phyloP scores from a whole-genome alignment of 1,140 invertebrate species.

The Berghia stephanieae region DNA sequence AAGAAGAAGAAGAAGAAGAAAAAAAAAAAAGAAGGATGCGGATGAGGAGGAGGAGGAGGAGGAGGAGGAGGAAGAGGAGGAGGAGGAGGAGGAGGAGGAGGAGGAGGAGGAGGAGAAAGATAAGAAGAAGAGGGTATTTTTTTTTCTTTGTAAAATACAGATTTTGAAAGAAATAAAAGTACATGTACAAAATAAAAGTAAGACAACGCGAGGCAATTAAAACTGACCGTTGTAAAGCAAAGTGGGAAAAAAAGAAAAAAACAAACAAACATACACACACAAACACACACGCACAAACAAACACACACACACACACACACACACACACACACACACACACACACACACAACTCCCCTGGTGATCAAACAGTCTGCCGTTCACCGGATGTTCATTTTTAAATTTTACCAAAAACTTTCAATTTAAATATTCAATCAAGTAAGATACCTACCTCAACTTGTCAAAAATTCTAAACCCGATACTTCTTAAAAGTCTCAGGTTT shows the following conservation, averaged over 20 bases:
- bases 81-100: not conserved
- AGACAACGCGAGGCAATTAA: no score
- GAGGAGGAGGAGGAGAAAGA: no score
- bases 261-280: not conserved
- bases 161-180: not conserved
- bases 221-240: no score
- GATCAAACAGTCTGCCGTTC: no score
- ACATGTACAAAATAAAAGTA: not conserved
- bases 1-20: not conserved
- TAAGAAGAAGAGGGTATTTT: not conserved
- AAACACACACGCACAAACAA: not conserved
- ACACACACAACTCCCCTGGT: no score
- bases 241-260: not conserved
- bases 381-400: no score
- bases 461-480: no score
- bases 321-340: slow-evolving; percentile 16
- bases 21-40: not conserved
- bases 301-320: slow-evolving; percentile 12
- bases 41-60: not conserved
- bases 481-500: no score
- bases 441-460: no score
- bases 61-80: not conserved
- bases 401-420: no score
- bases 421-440: no score
- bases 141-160: not conserved